Base-by-base conservation (phyloP, 2,888 invertebrate species). In the Psylliodes chrysocephalus region DNA sequence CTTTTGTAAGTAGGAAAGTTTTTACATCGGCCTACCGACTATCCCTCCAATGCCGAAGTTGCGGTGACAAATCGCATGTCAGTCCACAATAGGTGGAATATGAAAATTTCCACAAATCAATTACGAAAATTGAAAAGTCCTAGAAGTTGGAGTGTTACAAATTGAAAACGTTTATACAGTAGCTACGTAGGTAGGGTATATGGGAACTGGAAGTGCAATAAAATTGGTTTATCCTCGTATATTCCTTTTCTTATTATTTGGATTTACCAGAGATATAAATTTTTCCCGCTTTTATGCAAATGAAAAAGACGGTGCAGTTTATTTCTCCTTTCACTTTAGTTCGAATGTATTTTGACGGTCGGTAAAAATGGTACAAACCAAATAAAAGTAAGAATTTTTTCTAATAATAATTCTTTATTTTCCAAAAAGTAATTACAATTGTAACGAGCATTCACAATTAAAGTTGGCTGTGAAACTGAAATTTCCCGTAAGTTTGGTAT, bases 61-160 rank as follows among this genome's bases (percentile, higher is more conserved):
- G 14, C 1, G 14, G 2, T 38, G 38, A 38, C 38, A 38, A 38
- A 38, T 38, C 38, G 38, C 38, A 14, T 38, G 38, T 38, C 14
- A 7, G 2, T 38, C 38, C 14, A 38, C 38, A 38, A 51, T 30
- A 15, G 51, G 15, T 15, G 30, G 30, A 51, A 51, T 33, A 33
- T 15, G 49, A 28, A 49, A 49, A 28, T 49, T 17, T 18, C 33
- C 33, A 18, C 33, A 35, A 52, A 52, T 52, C 52, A 53, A 53
- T 53, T 53, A 53, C 53, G 17, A 12, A 53, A 53, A 53, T 53
- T 53, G 53, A 53, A 53, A 53, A 53, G 53, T 53, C 53, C 46
- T 46, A 22, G 46, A 22, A 46, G 46, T 38, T 38, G 38, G 12
- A 5, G 46, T 46, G 22, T 25, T 8, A 17, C 22, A 46, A 46